Conservation (phyloP, 2,113 vertebrate genomes). For the Kryptolebias marmoratus region DNA sequence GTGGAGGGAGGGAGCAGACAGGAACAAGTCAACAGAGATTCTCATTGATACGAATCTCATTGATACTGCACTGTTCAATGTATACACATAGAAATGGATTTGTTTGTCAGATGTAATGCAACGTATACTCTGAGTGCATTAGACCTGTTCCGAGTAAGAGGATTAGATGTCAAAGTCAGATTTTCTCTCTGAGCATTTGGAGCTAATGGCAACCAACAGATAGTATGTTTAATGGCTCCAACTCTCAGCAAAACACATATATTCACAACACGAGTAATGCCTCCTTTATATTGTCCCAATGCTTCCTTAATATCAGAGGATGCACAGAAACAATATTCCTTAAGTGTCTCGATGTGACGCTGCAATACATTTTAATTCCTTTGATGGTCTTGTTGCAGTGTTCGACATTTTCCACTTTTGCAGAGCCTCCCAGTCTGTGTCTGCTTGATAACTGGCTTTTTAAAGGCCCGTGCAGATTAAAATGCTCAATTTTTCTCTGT, state of each 20-base stretch:
- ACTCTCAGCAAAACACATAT: conserved; percentile 52
- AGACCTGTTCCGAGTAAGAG: conserved; percentile 71
- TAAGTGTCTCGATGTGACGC: conserved; percentile 30
- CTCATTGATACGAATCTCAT: conserved; percentile 35
- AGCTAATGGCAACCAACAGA: conserved; percentile 73
- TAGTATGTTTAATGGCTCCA: conserved; percentile 68
- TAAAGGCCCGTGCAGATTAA: conserved; percentile 38
- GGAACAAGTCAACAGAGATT: conserved; percentile 53
- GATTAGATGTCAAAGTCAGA: conserved; percentile 74
- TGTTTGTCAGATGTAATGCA: conserved; percentile 45
- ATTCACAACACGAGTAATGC: conserved; percentile 60
- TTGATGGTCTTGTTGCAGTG: conserved; percentile 33
- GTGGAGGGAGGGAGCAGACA: conserved; percentile 37
- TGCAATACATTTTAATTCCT: conserved; percentile 36
- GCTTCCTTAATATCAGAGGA: conserved; percentile 61
- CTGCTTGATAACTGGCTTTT: conserved; percentile 44
- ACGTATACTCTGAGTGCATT: conserved; percentile 56
- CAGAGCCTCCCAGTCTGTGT: conserved; percentile 28
- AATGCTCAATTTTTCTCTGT: conserved; percentile 49
- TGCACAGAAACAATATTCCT: conserved; percentile 62
- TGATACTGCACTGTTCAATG: conserved; percentile 30
- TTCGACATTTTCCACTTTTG: conserved; percentile 4
- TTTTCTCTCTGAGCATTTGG: conserved; percentile 64
- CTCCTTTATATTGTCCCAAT: conserved; percentile 39
- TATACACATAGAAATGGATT: conserved; percentile 47